Base-by-base conservation (phyloP, 64 coral and sea anemone genomes). In the Stichodactyla helianthus region DNA sequence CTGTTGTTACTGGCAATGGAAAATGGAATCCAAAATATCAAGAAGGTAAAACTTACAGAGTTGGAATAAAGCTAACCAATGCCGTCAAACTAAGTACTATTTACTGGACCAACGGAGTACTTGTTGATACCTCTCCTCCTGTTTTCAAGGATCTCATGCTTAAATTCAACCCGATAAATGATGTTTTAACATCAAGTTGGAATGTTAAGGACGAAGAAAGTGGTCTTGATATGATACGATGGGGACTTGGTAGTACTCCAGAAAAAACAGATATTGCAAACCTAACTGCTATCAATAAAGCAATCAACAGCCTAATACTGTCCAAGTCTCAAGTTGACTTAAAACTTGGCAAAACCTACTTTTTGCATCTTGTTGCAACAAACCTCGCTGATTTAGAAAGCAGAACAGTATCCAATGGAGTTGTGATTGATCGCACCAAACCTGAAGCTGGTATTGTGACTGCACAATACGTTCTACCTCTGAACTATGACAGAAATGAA, bases 381-480 rank as follows among this genome's bases (percentile, higher is more conserved):
- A 99, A 99, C 74, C 90, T 89, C 13, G 97, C 97, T n/a, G 88
- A 86, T 4, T 83, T 92, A 20, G 82, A 31, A 18, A 99, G 93
- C 16, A 77, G 35, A 31, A 91, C 88, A 5, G 86, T 91, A 11
- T 99, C 97, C 15, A 92, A 95, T 85, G 97, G 97, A 22, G 91
- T 93, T 18, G 90, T 99, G 11, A 90, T 99, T 54, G 97, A 99
- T 86, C 85, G 90, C 13, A 95, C 97, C 59, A 51, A 84, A 11
- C 97, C 97, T 9, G 85, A 82, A 50, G 55, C 71, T 63, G 97
- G 97, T 53, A 50, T 86, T 74, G 88, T 99, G 0, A 83, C 77
- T 51, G 97, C 97, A n/a, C 87, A 99, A 71, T 99, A 89, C 77
- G 91, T 91, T 54, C 82, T 99, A 63, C 97, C 93, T 35, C 22